Percentiles rank a stretch among this genome's conserved stretches.
Evolutionary conservation across 2,797 vertebrate genomes (phyloP).

Genomic region (Microhierax caerulescens): DNA sequence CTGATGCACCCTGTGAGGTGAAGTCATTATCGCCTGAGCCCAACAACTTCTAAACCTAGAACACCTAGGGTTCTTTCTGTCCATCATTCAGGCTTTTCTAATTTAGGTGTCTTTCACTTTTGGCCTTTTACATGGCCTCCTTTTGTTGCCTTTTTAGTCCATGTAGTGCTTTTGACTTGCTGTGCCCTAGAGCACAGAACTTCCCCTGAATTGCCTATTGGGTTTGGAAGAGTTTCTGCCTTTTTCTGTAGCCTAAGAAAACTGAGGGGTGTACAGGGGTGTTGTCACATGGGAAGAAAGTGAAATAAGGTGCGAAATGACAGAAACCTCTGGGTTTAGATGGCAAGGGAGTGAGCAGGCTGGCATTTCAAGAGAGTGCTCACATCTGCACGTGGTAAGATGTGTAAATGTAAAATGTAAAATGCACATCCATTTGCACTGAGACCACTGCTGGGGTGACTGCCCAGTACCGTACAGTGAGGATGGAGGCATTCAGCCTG

Average conservation of each 20-base stretch:
- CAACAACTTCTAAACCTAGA: background rate
- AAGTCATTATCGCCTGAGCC: background rate
- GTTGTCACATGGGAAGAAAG: background rate
- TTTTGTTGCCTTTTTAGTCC: background rate
- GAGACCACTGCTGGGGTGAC: background rate
- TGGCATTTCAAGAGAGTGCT: background rate
- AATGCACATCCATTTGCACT: rapidly evolving
- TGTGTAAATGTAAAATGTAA: too few relatives aligned
- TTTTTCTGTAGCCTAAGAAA: background rate
- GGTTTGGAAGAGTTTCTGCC: background rate
- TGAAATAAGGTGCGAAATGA: background rate
- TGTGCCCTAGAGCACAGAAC: background rate
- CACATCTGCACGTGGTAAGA: background rate
- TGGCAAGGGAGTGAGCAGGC: background rate
- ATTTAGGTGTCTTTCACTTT: background rate
- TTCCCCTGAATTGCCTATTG: background rate
- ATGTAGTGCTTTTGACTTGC: background rate
- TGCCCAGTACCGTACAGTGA: background rate
- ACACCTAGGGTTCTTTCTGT: background rate
- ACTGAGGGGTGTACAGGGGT: background rate
- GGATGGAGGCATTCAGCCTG: background rate
- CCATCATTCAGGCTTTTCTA: background rate
- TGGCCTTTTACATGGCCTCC: background rate
- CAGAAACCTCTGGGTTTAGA: background rate
- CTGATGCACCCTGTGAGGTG: too few relatives aligned